phyloP scores from a whole-genome alignment of 2,888 invertebrate species.

The Girardia tigrina region DNA sequence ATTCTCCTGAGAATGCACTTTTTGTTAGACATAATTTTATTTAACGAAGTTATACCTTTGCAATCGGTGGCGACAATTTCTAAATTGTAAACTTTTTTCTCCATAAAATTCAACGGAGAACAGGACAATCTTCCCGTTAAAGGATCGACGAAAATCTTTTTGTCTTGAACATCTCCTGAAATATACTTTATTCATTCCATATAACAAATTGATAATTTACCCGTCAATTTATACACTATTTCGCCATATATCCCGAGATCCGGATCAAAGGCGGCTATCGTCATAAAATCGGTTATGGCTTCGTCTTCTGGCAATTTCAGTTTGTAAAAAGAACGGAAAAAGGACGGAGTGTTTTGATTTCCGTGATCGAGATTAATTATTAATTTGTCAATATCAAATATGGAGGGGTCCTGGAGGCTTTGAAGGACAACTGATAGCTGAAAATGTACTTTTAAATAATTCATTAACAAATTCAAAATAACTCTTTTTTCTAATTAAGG shows the following conservation, averaged over 20 bases:
- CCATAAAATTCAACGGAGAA: background rate
- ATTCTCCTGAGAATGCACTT: background rate
- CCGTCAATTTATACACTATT: background rate
- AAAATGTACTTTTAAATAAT: too few species aligned
- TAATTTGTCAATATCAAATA: background rate
- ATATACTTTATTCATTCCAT: background rate
- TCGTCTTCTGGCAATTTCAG: background rate
- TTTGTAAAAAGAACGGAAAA: background rate
- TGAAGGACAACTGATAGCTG: background rate
- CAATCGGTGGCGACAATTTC: background rate
- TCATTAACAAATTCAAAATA: too few species aligned
- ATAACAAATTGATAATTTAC: too few species aligned
- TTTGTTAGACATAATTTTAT: too few species aligned
- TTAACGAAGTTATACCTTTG: too few species aligned
- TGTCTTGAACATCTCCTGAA: background rate
- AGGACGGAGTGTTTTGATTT: background rate
- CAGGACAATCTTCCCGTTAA: background rate
- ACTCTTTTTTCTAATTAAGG: too few species aligned
- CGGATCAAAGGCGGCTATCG: background rate
- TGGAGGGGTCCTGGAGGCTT: background rate
- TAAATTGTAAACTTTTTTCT: background rate
- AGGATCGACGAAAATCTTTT: background rate
- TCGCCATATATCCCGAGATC: background rate
- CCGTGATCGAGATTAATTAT: background rate
- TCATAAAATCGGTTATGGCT: background rate